Evolutionary conservation across 1,140 invertebrate genomes (phyloP).

Genomic region (Uloborus diversus): DNA sequence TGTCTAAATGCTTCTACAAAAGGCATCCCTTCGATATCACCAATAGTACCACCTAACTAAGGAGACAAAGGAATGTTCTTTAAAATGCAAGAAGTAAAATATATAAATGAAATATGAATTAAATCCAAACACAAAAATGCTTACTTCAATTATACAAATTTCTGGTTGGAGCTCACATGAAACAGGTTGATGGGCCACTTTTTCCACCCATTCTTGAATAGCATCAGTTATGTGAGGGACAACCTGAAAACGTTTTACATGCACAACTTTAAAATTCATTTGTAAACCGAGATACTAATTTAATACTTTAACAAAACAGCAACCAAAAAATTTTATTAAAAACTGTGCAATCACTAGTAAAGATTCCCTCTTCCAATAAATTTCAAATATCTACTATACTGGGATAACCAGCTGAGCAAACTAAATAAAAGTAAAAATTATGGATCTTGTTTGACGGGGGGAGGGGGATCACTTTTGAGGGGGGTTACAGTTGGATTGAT

Average conservation of each 20-base stretch:
- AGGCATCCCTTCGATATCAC: conserved; percentile 99
- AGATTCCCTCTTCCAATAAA: too few relatives aligned
- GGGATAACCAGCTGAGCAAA: too few relatives aligned
- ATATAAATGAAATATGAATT: neutral
- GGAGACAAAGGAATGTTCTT: conserved; percentile 21
- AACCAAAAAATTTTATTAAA: too few relatives aligned
- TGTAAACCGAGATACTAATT: too few relatives aligned
- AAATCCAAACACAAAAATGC: neutral
- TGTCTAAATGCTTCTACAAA: conserved; percentile 99
- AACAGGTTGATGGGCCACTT: conserved; percentile 84
- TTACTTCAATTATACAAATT: conserved; percentile 83
- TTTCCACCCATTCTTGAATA: conserved; percentile 98
- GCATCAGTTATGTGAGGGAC: conserved; percentile 99
- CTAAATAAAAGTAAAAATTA: too few relatives aligned
- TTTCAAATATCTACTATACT: too few relatives aligned
- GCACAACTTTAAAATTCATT: too few relatives aligned
- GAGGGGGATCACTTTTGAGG: too few relatives aligned
- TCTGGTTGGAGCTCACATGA: conserved; percentile 57
- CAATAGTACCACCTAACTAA: conserved; percentile 94
- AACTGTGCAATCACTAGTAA: too few relatives aligned
- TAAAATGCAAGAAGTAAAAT: neutral
- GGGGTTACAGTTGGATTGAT: too few relatives aligned
- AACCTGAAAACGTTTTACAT: conserved; percentile 81
- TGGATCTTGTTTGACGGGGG: too few relatives aligned
- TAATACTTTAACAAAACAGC: too few relatives aligned